These are phyloP conservation scores for Fregetta grallaria DNA, from an alignment of 2,113 vertebrate species.

Conservation along the genomic window DNA sequence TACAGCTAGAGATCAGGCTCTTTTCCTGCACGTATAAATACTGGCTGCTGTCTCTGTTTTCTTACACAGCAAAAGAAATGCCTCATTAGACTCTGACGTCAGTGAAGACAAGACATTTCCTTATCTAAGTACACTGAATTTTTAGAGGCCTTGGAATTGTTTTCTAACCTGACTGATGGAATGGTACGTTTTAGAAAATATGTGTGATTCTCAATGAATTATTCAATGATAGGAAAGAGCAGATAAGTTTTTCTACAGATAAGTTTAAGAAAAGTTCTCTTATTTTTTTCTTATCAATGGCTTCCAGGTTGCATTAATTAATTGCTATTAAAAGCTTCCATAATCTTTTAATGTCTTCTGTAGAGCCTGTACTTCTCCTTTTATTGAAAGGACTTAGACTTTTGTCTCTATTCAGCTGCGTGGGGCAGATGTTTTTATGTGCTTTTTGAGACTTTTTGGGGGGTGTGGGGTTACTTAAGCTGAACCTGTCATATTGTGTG, in stretches of 20 bases:
- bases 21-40: neutral
- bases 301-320: conserved; percentile 40
- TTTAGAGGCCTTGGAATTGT: conserved; percentile 16
- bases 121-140: conserved; percentile 8
- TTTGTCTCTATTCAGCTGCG: neutral
- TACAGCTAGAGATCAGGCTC: neutral
- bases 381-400: neutral
- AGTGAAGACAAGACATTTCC: conserved; percentile 3
- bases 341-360: neutral
- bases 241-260: conserved; percentile 1
- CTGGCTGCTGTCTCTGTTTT: neutral
- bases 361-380: neutral
- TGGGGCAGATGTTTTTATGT: neutral
- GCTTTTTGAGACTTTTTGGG: neutral
- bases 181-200: neutral
- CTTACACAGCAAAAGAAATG: neutral
- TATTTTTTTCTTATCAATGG: neutral
- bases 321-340: conserved; percentile 27
- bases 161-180: neutral
- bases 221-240: neutral
- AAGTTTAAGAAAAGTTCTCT: neutral
- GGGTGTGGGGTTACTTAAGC: neutral
- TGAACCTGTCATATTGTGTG: neutral
- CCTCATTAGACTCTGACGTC: conserved; percentile 9
- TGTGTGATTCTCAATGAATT: conserved; percentile 10